Percentiles rank a stretch among this genome's conserved stretches.
Conservation (phyloP, 2,113 vertebrate species). For the Psittacus erithacus region DNA sequence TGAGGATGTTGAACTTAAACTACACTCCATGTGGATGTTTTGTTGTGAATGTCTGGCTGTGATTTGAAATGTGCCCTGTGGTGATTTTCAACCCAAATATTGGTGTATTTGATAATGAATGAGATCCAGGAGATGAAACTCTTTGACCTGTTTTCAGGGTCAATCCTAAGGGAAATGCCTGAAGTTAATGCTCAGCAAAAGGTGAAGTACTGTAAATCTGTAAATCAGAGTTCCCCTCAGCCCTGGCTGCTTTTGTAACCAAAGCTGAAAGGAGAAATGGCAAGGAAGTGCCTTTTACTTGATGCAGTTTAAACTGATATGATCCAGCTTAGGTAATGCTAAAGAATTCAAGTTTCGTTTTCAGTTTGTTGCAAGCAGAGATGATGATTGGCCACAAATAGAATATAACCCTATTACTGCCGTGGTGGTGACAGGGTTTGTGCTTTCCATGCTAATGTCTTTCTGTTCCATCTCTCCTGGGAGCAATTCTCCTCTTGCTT, state of each 20-base stretch:
- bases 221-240: background rate
- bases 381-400: background rate
- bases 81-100: conserved; percentile 3
- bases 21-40: background rate
- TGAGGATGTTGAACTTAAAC: background rate
- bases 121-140: background rate
- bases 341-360: background rate
- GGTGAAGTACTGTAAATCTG: background rate
- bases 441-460: background rate
- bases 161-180: background rate
- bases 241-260: background rate
- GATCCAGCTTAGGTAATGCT: background rate
- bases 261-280: background rate
- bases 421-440: background rate
- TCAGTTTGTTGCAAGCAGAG: background rate
- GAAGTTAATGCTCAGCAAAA: background rate
- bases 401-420: background rate
- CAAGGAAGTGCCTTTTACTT: background rate
- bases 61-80: background rate
- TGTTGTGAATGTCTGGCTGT: background rate
- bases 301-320: background rate
- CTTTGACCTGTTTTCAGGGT: background rate
- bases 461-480: background rate
- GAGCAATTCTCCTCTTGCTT: background rate
- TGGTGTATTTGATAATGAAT: background rate